Base-by-base conservation (phyloP, 1,140 invertebrate genomes). In the Papilio helenus region DNA sequence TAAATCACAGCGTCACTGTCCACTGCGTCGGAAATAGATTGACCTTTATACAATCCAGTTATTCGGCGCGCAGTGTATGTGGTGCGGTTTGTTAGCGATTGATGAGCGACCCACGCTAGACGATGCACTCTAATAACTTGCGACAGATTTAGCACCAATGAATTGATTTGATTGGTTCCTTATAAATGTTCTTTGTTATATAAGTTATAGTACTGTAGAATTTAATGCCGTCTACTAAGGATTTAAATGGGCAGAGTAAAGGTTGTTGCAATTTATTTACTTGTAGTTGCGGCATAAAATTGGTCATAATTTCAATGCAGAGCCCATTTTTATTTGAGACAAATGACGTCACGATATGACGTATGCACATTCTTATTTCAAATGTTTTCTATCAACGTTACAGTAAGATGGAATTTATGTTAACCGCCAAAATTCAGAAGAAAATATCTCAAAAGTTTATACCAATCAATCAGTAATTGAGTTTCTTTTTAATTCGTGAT, bases 61-160 rank as follows among this genome's bases (percentile, higher is more conserved):
- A 74, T 74, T 74, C 72, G 72, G 42, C 72, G 39, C 42, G 72
- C 72, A 51, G 39, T 74, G 72, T 49, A 74, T 26, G 72, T 14
- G 72, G 23, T 72, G 71, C 8, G 71, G 71, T 72, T 73, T 73
- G 42, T 73, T 74, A 74, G 72, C 72, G 72, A 74, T 74, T 74
- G 72, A 74, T 49, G 42, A 49, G 10, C 42, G 46, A 16, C 72
- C 42, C 42, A 74, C 72, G 44, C 44, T 72, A 23, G 8, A 10
- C 23, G 42, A 51, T 74, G 42, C 44, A 26, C 71, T 44, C 34
- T 34, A 44, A 72, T 72, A 29, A 42, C 20, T 74, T 49, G 42
- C 3, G 42, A 44, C 42, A 46, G 39, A 74, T 74, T 74, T 74
- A 42, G 72, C 10, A 61, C 20, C 10, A 14, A 20, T 44, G n/a